These are phyloP conservation scores for Lithosia quadra DNA, from an alignment of 2,888 invertebrate species.

Conservation along the genomic window DNA sequence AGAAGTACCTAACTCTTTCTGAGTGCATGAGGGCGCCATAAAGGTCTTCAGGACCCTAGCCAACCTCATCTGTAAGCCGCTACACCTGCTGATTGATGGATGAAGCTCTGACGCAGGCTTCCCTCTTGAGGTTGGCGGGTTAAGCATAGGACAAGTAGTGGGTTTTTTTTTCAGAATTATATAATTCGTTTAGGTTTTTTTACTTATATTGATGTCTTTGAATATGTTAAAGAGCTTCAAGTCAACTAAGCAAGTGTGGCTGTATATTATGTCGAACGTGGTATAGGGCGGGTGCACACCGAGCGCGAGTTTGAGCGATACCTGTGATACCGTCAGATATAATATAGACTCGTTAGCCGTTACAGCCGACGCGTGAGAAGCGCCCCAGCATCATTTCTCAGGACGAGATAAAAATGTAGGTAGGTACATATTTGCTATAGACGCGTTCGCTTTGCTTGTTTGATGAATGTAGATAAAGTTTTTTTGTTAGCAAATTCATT, in stretches of 20 bases:
- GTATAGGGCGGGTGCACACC: constrained; percentile 51
- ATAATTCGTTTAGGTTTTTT: too few species aligned
- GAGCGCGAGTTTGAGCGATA: constrained; percentile 45
- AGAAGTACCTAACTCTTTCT: background rate
- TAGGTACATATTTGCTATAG: constrained; percentile 43
- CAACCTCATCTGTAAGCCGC: too few species aligned
- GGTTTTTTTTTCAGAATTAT: too few species aligned
- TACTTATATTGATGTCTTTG: background rate
- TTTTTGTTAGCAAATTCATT: constrained; percentile 16
- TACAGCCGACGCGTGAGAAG: constrained; percentile 69
- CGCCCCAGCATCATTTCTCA: constrained; percentile 63
- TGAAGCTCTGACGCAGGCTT: too few species aligned
- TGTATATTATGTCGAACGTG: constrained; percentile 31
- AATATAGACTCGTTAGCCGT: constrained; percentile 53
- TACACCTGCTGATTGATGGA: too few species aligned
- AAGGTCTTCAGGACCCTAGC: background rate
- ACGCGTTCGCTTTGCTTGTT: constrained; percentile 36
- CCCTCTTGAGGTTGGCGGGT: too few species aligned
- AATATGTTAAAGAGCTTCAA: background rate
- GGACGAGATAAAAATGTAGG: constrained; percentile 46
- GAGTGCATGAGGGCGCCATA: background rate
- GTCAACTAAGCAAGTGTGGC: background rate
- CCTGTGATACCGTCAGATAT: constrained; percentile 52
- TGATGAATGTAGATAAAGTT: constrained; percentile 29
- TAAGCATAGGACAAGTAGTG: too few species aligned